phyloP scores from a whole-genome alignment of 1,140 invertebrate species.

The Berghia stephanieae region DNA sequence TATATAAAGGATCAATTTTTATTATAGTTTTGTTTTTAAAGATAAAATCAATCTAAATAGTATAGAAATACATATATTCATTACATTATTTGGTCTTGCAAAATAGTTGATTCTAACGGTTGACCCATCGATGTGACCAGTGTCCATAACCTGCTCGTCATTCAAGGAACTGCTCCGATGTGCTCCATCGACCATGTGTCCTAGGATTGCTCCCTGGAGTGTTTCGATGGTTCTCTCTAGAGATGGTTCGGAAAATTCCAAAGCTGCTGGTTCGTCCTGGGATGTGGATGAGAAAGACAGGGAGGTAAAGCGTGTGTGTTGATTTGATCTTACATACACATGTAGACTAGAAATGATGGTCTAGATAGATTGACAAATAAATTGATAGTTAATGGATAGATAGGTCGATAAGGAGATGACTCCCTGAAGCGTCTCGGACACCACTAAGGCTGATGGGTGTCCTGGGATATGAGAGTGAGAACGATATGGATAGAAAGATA shows the following conservation, averaged over 20 bases:
- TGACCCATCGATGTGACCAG: slow-evolving; percentile 68
- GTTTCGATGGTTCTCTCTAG: slow-evolving; percentile 40
- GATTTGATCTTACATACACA: too few species aligned
- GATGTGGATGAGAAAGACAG: not conserved
- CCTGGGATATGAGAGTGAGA: not conserved
- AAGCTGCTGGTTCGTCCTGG: slow-evolving; percentile 43
- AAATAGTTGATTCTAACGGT: slow-evolving; percentile 73
- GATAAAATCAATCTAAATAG: not conserved
- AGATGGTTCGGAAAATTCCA: slow-evolving; percentile 47
- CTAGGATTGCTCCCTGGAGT: slow-evolving; percentile 50
- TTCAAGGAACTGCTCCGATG: slow-evolving; percentile 58
- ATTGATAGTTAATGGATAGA: not conserved
- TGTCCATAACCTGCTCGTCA: slow-evolving; percentile 66
- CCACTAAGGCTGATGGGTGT: slow-evolving; percentile 1
- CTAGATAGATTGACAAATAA: too few species aligned
- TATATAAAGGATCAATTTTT: not conserved
- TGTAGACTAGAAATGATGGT: too few species aligned
- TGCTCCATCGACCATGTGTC: slow-evolving; percentile 64
- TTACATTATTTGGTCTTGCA: slow-evolving; percentile 64
- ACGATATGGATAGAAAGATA: not conserved
- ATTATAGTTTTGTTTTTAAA: not conserved
- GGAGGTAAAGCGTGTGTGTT: not conserved
- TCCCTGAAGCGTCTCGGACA: not conserved
- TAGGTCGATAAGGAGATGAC: not conserved
- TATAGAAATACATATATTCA: not conserved